Conservation (phyloP, 2,797 vertebrate genomes). For the Lates japonicus region DNA sequence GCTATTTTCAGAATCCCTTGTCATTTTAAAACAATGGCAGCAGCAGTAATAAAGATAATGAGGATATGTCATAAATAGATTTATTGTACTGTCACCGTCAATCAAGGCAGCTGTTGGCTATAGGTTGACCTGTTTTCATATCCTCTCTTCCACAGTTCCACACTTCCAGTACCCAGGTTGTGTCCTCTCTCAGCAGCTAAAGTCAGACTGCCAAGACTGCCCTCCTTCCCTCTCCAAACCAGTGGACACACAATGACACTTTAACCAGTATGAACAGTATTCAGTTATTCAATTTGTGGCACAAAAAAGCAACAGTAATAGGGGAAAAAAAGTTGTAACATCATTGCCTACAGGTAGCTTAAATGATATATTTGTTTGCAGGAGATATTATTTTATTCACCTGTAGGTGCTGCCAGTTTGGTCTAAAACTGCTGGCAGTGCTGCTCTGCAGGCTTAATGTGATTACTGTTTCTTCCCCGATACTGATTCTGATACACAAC, state of each 20-base stretch:
- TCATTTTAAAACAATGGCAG: neutral
- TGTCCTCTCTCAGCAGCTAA: slow-evolving; percentile 16
- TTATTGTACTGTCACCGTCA: neutral
- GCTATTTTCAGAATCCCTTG: neutral
- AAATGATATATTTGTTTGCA: neutral
- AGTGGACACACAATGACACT: slow-evolving; percentile 8
- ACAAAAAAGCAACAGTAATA: too few species aligned
- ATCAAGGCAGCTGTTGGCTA: neutral
- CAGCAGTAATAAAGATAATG: neutral
- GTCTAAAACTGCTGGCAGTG: neutral
- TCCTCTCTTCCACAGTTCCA: neutral
- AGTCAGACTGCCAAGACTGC: slow-evolving; percentile 16
- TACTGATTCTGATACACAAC: neutral
- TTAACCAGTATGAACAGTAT: neutral
- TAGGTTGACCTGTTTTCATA: slow-evolving; percentile 4
- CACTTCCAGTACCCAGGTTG: neutral
- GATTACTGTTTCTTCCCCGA: neutral
- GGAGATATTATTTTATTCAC: neutral
- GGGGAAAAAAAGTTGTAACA: too few species aligned
- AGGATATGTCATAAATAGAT: neutral
- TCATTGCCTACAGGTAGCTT: too few species aligned
- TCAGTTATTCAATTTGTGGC: too few species aligned
- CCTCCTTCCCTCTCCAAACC: slow-evolving; percentile 11
- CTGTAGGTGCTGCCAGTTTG: neutral
- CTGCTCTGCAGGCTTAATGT: neutral